Evolutionary conservation across 1,140 invertebrate species (phyloP), one percentile per base, ranked within the genome.

Genomic region (Drosophila obscura): DNA sequence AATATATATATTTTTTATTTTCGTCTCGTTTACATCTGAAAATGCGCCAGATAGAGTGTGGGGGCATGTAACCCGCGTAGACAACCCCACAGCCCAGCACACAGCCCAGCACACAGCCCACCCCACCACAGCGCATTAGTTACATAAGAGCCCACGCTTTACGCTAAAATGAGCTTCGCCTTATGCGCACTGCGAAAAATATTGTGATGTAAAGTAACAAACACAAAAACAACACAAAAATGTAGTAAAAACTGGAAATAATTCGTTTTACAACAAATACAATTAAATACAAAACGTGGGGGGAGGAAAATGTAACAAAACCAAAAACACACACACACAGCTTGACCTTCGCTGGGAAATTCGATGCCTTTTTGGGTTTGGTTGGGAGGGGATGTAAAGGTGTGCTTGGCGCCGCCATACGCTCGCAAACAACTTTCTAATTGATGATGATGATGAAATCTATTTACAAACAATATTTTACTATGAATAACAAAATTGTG

Each of bases 271-370:
- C 46, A 56, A 51, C 48, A 43, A 16, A 63, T 31, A n/a, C 48
- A 26, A 26, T 24, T 26, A 44, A 9, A 44, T 16, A 52, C 26
- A 56, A 57, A 49, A 49, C 53, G 52, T 15, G 24, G 39, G 31
- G 15, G 60, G 48, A 65, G 60, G 48, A 65, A 67, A 59, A 60
- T 75, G 55, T 52, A 52, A 58, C 39, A 31, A 74, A 58, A 53
- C 60, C 69, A 49, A 81, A 85, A 84, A 24, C 8, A 31, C 8
- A 39, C 35, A 39, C 35, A 76, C 74, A 67, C 83, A 82, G 83
- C 69, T 82, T 78, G 79, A 87, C 82, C 82, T 87, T 77, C 73
- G 74, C 9, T 60, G 67, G 67, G 82, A 75, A 85, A 85, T 85
- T 87, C 55, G 82, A 85, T 87, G 77, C 82, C 53, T 22, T 22